Conservation (phyloP, 2,888 invertebrate species). For the Lepidocyrtoides sp. region DNA sequence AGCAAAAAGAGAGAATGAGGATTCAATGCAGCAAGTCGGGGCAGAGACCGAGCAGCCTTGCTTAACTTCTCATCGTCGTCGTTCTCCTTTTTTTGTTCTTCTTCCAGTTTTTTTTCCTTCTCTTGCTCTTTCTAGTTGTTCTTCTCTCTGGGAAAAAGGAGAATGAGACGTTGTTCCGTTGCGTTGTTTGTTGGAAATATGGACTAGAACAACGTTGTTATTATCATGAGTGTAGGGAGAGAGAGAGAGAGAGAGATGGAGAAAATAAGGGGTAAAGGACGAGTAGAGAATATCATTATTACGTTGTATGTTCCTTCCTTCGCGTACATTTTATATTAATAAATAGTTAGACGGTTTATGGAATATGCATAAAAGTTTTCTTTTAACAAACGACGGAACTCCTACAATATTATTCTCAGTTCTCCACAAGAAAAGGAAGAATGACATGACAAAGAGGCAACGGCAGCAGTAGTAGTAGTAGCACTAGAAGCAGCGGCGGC, state of each 20-base stretch:
- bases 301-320: no score
- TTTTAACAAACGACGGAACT: not conserved
- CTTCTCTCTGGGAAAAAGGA: not conserved
- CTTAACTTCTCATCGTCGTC: not conserved
- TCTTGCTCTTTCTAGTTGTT: no score
- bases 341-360: not conserved
- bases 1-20: not conserved
- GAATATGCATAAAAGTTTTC: conserved; percentile 12
- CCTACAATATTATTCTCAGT: not conserved
- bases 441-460: conserved; percentile 3
- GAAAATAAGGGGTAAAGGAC: not conserved
- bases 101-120: not conserved
- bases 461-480: no score
- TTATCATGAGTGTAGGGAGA: not conserved
- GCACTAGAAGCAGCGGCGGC: not conserved
- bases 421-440: not conserved
- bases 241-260: no score
- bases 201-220: not conserved
- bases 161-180: no score
- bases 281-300: not conserved
- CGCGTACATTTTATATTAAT: no score
- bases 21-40: conserved; percentile 6
- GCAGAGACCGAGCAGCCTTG: conserved; percentile 34
- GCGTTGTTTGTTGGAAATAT: conserved; percentile 29
- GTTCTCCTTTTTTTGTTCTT: not conserved